Conservation (phyloP, 2,797 vertebrate species). For the Alosa sapidissima region DNA sequence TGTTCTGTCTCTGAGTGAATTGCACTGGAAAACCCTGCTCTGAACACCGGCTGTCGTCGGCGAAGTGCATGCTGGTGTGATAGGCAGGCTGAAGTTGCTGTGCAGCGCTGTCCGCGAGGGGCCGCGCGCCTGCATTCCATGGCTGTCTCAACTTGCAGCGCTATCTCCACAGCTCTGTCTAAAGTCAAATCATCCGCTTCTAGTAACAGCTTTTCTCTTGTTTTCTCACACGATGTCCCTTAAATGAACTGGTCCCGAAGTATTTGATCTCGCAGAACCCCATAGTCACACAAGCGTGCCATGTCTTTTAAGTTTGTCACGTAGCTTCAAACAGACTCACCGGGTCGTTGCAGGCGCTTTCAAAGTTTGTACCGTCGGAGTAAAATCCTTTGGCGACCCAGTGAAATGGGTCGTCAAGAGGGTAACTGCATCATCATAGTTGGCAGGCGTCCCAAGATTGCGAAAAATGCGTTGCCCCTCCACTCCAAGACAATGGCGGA, state of each 20-base stretch:
- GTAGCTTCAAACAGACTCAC: background rate
- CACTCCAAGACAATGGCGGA: background rate
- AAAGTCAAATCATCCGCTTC: background rate
- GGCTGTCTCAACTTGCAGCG: background rate
- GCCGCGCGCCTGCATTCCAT: background rate
- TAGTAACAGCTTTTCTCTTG: background rate
- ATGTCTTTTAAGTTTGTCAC: background rate
- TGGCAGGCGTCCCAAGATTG: no score
- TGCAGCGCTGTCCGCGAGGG: no score
- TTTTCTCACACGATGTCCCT: background rate
- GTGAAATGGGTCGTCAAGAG: background rate
- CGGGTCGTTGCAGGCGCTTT: background rate
- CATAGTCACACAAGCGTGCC: background rate
- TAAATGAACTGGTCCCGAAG: constrained; percentile 2
- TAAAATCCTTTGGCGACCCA: background rate
- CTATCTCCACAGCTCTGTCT: background rate
- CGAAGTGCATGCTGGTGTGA: no score
- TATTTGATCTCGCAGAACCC: background rate
- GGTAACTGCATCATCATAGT: background rate
- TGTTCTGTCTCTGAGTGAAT: background rate
- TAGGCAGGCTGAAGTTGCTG: background rate
- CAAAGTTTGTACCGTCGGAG: background rate
- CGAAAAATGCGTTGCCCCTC: background rate
- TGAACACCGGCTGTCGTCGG: no score
- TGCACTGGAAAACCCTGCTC: background rate